Conservation (phyloP, 2,888 invertebrate genomes). For the Drosophila kuntzei region DNA sequence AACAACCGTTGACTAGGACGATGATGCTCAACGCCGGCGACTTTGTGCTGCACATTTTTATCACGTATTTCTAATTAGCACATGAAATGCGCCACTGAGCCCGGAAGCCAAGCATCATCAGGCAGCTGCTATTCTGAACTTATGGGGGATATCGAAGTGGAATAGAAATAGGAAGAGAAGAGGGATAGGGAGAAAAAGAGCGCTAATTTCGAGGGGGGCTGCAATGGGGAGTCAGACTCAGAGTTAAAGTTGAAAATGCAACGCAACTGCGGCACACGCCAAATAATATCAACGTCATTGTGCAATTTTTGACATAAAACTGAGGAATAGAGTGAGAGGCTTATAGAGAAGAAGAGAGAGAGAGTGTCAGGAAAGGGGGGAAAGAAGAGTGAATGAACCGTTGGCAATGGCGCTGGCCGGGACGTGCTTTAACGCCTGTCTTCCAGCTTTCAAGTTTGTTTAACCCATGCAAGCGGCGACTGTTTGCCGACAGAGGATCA, state of each 20-base stretch:
- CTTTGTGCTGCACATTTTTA: slow-evolving; percentile 58
- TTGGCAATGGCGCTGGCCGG: slow-evolving; percentile 48
- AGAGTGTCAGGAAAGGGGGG: background rate
- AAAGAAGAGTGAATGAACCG: slow-evolving; percentile 61
- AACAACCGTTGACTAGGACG: slow-evolving; percentile 33
- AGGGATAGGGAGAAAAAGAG: background rate
- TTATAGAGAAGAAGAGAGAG: background rate
- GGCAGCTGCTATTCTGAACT: slow-evolving; percentile 30
- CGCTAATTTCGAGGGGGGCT: slow-evolving; percentile 8
- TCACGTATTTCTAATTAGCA: slow-evolving; percentile 78
- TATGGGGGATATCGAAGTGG: background rate
- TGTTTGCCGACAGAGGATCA: slow-evolving; percentile 65
- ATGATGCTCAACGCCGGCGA: slow-evolving; percentile 8
- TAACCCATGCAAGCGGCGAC: slow-evolving; percentile 67
- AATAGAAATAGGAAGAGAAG: background rate
- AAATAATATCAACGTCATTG: slow-evolving; percentile 73
- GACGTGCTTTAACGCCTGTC: slow-evolving; percentile 76
- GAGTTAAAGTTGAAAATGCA: slow-evolving; percentile 22
- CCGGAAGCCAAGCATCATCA: slow-evolving; percentile 43
- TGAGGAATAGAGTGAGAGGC: slow-evolving; percentile 9
- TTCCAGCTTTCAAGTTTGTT: slow-evolving; percentile 76
- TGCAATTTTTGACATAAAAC: slow-evolving; percentile 73
- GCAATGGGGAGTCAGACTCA: slow-evolving; percentile 4
- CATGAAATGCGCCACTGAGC: slow-evolving; percentile 65
- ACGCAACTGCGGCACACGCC: slow-evolving; percentile 64